phyloP scores from a whole-genome alignment of 1,140 invertebrate genomes.

The Coenobita brevimanus region DNA sequence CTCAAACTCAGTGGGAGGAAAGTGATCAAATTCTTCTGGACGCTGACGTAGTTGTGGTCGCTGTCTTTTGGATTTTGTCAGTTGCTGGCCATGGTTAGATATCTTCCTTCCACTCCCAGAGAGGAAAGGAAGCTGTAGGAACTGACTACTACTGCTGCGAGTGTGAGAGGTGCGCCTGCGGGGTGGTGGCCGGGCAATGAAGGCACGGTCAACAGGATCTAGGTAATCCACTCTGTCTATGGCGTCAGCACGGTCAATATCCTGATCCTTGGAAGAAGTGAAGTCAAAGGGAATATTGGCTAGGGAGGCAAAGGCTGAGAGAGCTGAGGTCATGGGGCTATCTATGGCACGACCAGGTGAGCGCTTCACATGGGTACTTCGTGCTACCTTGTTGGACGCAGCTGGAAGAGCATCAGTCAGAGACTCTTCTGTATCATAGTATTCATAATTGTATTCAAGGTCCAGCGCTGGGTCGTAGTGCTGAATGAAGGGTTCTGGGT shows the following conservation, averaged over 20 bases:
- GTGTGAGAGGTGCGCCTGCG: conserved; percentile 1
- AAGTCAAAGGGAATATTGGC: conserved; percentile 44
- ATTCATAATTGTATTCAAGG: conserved; percentile 39
- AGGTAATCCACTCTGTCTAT: neutral
- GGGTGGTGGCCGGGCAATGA: conserved; percentile 33
- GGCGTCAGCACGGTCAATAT: neutral
- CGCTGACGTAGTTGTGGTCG: neutral
- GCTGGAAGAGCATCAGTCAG: neutral
- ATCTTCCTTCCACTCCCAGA: conserved; percentile 6
- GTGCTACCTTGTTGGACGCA: neutral
- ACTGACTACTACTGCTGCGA: conserved; percentile 2
- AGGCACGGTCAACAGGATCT: conserved; percentile 32
- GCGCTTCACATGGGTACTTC: neutral
- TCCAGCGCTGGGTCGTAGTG: conserved; percentile 39
- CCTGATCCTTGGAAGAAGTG: neutral
- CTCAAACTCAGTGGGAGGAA: neutral
- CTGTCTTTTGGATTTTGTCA: neutral
- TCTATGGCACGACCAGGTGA: neutral
- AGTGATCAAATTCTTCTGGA: neutral
- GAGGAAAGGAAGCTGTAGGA: conserved; percentile 34
- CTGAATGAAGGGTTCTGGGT: conserved; percentile 35
- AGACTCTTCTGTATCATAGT: conserved; percentile 23
- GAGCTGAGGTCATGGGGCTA: conserved; percentile 40
- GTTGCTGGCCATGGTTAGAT: neutral
- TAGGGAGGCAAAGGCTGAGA: conserved; percentile 56